Percentiles rank a stretch among this genome's conserved stretches.
Conservation (phyloP, 2,888 invertebrate species). For the Drosophila macrospina region DNA sequence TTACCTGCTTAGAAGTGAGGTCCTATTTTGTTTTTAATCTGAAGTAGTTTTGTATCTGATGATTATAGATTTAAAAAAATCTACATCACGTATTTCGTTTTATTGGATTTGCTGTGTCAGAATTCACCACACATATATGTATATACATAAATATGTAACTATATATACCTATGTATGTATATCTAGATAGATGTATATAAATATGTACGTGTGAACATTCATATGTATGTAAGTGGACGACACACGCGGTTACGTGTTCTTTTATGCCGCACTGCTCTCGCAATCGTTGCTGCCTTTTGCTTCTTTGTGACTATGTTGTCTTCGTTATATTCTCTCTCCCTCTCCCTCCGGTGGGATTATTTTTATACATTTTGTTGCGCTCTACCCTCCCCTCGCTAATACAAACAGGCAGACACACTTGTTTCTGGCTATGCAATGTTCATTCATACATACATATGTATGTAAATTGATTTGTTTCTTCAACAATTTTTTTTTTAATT, state of each 20-base stretch:
- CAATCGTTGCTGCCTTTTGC: constrained; percentile 35
- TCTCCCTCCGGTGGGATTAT: constrained; percentile 58
- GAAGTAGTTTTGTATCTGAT: constrained; percentile 12
- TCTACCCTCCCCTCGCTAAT: constrained; percentile 41
- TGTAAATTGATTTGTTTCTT: constrained; percentile 13
- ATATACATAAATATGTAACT: constrained; percentile 32
- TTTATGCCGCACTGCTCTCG: constrained; percentile 57
- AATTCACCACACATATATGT: constrained; percentile 35
- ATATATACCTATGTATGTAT: constrained; percentile 26
- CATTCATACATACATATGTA: constrained; percentile 3
- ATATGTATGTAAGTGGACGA: constrained; percentile 47
- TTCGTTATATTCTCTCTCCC: constrained; percentile 37
- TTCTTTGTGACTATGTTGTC: constrained; percentile 38
- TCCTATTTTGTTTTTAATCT: constrained; percentile 8
- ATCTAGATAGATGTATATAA: constrained; percentile 13
- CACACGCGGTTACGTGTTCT: constrained; percentile 66
- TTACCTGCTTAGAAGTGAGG: constrained; percentile 9
- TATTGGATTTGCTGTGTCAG: constrained; percentile 49
- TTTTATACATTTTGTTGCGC: constrained; percentile 73
- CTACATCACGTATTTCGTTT: constrained; percentile 28
- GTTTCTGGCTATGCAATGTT: constrained; percentile 46
- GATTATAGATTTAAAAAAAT: constrained; percentile 7
- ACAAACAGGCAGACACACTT: constrained; percentile 44
- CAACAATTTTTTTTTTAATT: constrained; percentile 10
- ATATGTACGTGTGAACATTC: constrained; percentile 6